Conservation (phyloP, 2,888 invertebrate genomes). For the Ariolimax columbianus region DNA sequence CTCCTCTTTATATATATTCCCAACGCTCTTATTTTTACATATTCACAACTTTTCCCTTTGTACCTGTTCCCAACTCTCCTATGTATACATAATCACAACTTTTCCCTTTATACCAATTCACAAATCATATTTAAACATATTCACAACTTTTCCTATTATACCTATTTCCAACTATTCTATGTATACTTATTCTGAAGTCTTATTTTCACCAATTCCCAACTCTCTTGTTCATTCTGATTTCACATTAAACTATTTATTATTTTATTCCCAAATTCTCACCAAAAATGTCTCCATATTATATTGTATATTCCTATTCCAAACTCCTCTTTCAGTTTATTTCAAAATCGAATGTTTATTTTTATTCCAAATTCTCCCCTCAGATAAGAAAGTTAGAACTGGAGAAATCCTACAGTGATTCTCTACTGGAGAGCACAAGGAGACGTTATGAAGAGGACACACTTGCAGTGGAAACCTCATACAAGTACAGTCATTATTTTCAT, state of each 20-base stretch:
- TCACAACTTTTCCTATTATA: not conserved
- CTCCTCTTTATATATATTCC: not conserved
- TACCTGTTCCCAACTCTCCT: not conserved
- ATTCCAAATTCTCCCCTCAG: conserved; percentile 56
- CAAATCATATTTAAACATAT: not conserved
- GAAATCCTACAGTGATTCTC: conserved; percentile 69
- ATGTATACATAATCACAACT: not conserved
- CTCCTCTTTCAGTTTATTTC: not conserved
- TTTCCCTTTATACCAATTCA: not conserved
- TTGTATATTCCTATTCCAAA: too few relatives aligned
- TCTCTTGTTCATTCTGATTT: not conserved
- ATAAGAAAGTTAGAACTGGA: conserved; percentile 74
- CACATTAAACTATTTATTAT: not conserved
- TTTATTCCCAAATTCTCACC: not conserved
- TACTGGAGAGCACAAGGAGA: conserved; percentile 70
- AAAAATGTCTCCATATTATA: too few relatives aligned
- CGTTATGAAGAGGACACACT: conserved; percentile 76
- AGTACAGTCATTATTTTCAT: conserved; percentile 60
- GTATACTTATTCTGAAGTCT: not conserved
- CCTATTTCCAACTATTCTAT: not conserved
- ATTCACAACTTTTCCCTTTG: too few relatives aligned
- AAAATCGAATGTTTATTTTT: not conserved
- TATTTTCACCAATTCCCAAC: not conserved
- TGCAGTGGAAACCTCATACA: conserved; percentile 75
- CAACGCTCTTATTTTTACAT: not conserved